These are phyloP conservation scores for Beris morrisii DNA, from an alignment of 2,888 invertebrate species.

Conservation along the genomic window DNA sequence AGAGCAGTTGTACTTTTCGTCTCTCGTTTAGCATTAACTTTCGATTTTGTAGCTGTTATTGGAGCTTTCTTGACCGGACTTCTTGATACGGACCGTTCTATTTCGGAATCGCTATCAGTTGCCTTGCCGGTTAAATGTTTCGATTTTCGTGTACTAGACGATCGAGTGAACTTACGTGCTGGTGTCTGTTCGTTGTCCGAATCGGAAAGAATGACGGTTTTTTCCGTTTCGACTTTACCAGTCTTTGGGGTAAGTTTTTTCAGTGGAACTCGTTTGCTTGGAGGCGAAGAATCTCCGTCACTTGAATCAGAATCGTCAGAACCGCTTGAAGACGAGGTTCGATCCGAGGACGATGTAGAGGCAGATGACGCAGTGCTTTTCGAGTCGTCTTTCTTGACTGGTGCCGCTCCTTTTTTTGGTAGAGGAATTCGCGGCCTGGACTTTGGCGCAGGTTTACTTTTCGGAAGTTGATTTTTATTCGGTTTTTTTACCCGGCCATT, in stretches of 20 bases:
- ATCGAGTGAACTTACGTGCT: slow-evolving; percentile 67
- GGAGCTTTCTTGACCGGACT: slow-evolving; percentile 67
- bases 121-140: slow-evolving; percentile 61
- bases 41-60: slow-evolving; percentile 53
- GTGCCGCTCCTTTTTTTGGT: slow-evolving; percentile 47
- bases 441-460: slow-evolving; percentile 53
- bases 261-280: slow-evolving; percentile 30
- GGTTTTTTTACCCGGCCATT: slow-evolving; percentile 53
- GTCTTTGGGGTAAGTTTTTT: slow-evolving; percentile 45
- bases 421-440: slow-evolving; percentile 40
- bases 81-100: slow-evolving; percentile 60
- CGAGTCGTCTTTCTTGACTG: slow-evolving; percentile 43
- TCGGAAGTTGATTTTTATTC: slow-evolving; percentile 40
- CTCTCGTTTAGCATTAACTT: slow-evolving; percentile 55
- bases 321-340: slow-evolving; percentile 49
- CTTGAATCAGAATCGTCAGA: slow-evolving; percentile 56
- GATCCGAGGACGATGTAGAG: slow-evolving; percentile 48
- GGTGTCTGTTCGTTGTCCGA: slow-evolving; percentile 55
- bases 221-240: slow-evolving; percentile 47
- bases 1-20: slow-evolving; percentile 32
- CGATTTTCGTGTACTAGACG: slow-evolving; percentile 69
- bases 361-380: slow-evolving; percentile 47
- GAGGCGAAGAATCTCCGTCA: slow-evolving; percentile 44
- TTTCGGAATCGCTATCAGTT: slow-evolving; percentile 52
- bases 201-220: slow-evolving; percentile 60